Base-by-base conservation (phyloP, 2,797 vertebrate genomes). In the Chrysocyon brachyurus region DNA sequence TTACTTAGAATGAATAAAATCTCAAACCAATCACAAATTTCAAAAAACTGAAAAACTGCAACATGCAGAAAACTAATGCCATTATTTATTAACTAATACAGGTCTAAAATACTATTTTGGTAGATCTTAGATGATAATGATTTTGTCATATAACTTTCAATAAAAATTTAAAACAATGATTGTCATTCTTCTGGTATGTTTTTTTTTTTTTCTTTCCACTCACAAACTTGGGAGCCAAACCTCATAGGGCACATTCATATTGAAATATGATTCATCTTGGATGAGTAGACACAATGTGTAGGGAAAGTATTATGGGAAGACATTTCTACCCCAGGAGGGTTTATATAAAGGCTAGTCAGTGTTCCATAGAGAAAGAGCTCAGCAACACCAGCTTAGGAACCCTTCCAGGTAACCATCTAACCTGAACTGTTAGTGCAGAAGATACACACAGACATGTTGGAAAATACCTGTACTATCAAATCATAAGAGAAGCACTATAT, bases 111-210 rank as follows among this genome's bases (percentile, higher is more conserved):
- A 54, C 19, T 72, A 79, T 78, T 52, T 86, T 22, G 6, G 49
- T 75, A 46, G 40, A 46, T 46, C 40, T 90, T 24, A 59, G n/a
- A 49, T n/a, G 21, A 72, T 11, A 86, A 94, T 22, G 3, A 92
- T 68, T 90, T 82, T 75, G 15, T 46, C 73, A 79, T 10, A 24
- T 64, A 70, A 52, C 59, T 86, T 92, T 96, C 52, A 92, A 57
- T 54, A 79, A 75, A 75, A 79, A 87, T 2, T 7, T 56, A 64
- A 79, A 93, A 90, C 36, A 3, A 49, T 33, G 4, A 64, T 26
- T 66, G 15, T 33, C 11, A 72, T 75, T 91, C 28, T 24, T 64
- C 19, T 72, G 6, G 5, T 8, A 57, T 54, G 46, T 7, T 90
- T 90, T 87, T 88, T 28, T 88, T 28, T 46, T 90, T 22, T n/a